phyloP scores from a whole-genome alignment of 2,113 vertebrate genomes.

The Misgurnus anguillicaudatus region DNA sequence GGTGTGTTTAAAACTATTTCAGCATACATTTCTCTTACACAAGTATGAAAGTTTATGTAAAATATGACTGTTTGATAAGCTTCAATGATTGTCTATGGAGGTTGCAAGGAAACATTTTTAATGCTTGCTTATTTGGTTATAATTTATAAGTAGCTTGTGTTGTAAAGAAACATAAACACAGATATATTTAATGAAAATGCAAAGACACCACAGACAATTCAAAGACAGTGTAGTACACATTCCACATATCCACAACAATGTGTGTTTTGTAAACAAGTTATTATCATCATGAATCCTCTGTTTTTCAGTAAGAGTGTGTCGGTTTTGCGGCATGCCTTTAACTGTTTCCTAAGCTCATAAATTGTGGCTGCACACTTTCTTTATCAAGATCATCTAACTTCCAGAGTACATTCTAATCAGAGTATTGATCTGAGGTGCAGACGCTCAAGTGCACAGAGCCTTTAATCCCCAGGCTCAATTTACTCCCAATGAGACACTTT shows the following conservation, averaged over 20 bases:
- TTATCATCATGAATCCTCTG: neutral
- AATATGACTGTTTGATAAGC: no score
- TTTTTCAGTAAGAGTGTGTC: neutral
- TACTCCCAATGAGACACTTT: slow-evolving; percentile 64
- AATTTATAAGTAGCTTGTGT: no score
- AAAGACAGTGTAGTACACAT: no score
- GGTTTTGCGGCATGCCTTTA: neutral
- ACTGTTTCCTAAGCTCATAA: slow-evolving; percentile 60
- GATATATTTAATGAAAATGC: no score
- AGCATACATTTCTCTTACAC: no score
- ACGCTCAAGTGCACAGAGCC: slow-evolving; percentile 63
- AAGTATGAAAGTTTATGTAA: no score
- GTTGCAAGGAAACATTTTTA: no score
- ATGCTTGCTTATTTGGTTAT: no score
- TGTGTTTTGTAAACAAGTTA: neutral
- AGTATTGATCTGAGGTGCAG: slow-evolving; percentile 70
- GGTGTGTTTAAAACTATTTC: no score
- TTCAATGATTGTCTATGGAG: no score
- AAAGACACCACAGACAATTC: no score
- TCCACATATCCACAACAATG: neutral
- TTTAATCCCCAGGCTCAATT: slow-evolving; percentile 70
- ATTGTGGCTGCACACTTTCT: slow-evolving; percentile 61
- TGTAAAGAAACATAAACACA: no score
- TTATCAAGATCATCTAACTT: slow-evolving; percentile 70
- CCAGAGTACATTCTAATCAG: slow-evolving; percentile 66